Conservation (phyloP, 2,888 invertebrate genomes). For the Cabera pusaria region DNA sequence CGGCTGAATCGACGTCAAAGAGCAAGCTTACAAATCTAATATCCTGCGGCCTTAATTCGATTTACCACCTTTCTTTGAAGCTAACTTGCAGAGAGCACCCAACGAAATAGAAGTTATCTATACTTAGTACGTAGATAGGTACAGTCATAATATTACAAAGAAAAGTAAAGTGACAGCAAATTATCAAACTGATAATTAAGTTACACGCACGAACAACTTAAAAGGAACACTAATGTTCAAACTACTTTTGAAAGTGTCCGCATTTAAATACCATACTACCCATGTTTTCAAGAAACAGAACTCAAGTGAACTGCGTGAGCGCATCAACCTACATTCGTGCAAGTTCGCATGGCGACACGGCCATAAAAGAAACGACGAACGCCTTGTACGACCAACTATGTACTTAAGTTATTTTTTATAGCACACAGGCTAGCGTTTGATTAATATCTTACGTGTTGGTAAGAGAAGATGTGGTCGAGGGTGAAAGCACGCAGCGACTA, state of each 20-base stretch:
- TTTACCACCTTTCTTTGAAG: conserved; percentile 3
- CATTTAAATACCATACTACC: conserved; percentile 20
- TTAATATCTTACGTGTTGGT: no score
- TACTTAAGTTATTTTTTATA: no score
- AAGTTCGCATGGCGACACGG: conserved; percentile 30
- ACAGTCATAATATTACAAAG: no score
- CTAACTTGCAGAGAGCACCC: no score
- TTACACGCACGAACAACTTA: conserved; percentile 2
- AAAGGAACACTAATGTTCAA: conserved; percentile 11
- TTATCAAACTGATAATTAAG: conserved; percentile 1
- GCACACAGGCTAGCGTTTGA: no score
- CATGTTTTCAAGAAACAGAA: conserved; percentile 30
- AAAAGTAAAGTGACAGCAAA: conserved; percentile 1
- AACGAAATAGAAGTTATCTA: no score
- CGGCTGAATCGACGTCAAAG: conserved; percentile 3
- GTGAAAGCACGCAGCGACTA: no score
- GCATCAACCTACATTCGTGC: conserved; percentile 46
- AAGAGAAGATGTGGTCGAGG: no score
- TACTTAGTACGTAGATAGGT: no score
- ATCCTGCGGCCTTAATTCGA: conserved; percentile 4
- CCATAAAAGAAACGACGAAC: conserved; percentile 35
- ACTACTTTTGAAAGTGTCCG: conserved; percentile 26
- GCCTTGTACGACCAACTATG: conserved; percentile 27
- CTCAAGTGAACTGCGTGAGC: conserved; percentile 32
- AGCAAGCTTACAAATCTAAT: conserved; percentile 1